Conservation (phyloP, 2,113 vertebrate genomes). For the Neoarius graeffei region DNA sequence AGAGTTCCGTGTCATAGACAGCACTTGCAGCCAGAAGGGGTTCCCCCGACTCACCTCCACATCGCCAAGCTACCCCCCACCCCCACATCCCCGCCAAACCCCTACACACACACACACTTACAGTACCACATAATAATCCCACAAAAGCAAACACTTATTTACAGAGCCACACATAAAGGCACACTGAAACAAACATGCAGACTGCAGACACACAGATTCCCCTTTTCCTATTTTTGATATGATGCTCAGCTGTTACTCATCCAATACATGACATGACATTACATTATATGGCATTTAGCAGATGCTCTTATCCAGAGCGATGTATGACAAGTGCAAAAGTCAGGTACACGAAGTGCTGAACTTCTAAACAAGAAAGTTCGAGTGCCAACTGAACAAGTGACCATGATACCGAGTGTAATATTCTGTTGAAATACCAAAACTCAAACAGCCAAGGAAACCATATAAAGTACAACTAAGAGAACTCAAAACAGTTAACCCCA, state of each 20-base stretch:
- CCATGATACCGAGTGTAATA: no score
- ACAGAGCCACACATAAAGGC: conserved; percentile 15
- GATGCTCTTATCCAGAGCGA: no score
- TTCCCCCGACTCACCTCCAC: conserved; percentile 71
- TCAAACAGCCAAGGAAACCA: no score
- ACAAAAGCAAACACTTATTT: conserved; percentile 2
- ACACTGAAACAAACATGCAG: conserved; percentile 19
- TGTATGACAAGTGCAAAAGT: no score
- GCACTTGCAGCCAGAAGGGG: conserved; percentile 75
- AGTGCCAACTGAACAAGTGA: no score
- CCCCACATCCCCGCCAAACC: conserved; percentile 34
- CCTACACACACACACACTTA: conserved; percentile 44
- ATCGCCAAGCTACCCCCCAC: conserved; percentile 36
- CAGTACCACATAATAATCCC: conserved; percentile 26
- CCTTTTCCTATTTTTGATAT: not conserved
- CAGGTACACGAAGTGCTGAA: no score
- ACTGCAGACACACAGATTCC: not conserved
- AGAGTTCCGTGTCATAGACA: conserved; percentile 69
- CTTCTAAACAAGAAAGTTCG: no score
- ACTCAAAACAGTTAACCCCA: no score
- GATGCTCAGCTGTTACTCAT: not conserved
- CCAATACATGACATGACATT: not conserved
- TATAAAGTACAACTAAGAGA: no score
- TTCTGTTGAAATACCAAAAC: no score
- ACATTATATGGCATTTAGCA: no score